Evolutionary conservation across 2,888 invertebrate species (phyloP).

Genomic region (Apotomis turbidana): DNA sequence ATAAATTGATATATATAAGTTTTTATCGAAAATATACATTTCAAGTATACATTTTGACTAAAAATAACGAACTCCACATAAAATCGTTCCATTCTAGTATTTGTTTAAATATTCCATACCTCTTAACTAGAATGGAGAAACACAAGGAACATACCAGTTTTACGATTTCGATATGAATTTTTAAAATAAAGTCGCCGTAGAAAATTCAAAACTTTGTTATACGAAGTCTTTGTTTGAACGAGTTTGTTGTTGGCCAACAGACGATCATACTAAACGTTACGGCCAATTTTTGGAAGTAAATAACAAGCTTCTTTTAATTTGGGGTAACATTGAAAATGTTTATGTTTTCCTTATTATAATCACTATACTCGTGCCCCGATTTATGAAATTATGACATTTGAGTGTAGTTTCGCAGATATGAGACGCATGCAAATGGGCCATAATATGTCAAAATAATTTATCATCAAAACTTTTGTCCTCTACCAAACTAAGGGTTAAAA

Average conservation of each 20-base stretch:
- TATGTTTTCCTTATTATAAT: no score
- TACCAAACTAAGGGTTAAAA: no score
- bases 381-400: no score
- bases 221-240: neutral
- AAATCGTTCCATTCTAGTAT: neutral
- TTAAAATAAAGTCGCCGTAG: neutral
- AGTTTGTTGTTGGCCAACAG: neutral
- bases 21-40: no score
- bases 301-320: no score
- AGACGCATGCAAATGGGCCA: no score
- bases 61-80: neutral
- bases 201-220: neutral
- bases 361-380: no score
- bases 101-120: constrained; percentile 7
- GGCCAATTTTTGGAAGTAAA: neutral
- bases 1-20: no score
- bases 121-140: constrained; percentile 11
- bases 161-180: constrained; percentile 14
- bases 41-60: neutral
- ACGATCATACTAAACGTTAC: neutral
- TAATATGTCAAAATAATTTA: no score
- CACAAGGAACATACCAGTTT: neutral
- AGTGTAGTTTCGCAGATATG: no score
- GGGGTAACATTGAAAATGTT: no score
- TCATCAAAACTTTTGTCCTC: no score